Evolutionary conservation across 2,888 invertebrate species (phyloP), one percentile per base, ranked within the genome.

Genomic region (Stenodera caucasica): DNA sequence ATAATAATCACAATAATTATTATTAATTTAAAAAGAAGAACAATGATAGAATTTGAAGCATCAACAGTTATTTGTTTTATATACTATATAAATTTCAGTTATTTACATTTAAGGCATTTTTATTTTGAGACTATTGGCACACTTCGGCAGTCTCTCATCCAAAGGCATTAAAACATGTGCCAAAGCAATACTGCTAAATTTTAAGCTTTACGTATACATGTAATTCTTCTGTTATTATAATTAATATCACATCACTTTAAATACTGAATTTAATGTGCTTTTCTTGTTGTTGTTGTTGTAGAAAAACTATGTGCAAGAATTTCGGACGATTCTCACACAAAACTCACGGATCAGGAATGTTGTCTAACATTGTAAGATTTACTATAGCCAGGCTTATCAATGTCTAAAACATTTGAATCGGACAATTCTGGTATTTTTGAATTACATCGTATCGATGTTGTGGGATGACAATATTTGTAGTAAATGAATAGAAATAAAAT

Each of bases 391-490:
- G 79, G 79, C 60, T 77, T 78, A 51, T 78, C 77, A 18, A 70
- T 68, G 53, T 79, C 78, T 37, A 77, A 67, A 56, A 70, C 71
- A 53, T 69, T 72, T 5, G 75, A 71, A 56, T 75, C 72, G 8
- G 72, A 69, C 33, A 69, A 65, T 51, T 71, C 73, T 14, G 77
- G 71, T 29, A 76, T 75, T 68, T 77, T 78, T 26, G 67, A 73
- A 23, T 71, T 60, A 40, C 70, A 70, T 5, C 62, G 64, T 18
- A 18, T 12, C 52, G 72, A 66, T 45, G 75, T 66, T 21, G 81
- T 78, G 9, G 82, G 82, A 70, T 82, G 82, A 63, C 80, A 82
- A 67, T 76, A 79, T 56, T 77, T 78, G 70, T 82, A 82, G 69
- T 82, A 82, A 55, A 81, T 71, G 3, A 81, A 70, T 65, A 82